Base-by-base conservation (phyloP, 2,797 vertebrate genomes). In the Amniataba percoides region DNA sequence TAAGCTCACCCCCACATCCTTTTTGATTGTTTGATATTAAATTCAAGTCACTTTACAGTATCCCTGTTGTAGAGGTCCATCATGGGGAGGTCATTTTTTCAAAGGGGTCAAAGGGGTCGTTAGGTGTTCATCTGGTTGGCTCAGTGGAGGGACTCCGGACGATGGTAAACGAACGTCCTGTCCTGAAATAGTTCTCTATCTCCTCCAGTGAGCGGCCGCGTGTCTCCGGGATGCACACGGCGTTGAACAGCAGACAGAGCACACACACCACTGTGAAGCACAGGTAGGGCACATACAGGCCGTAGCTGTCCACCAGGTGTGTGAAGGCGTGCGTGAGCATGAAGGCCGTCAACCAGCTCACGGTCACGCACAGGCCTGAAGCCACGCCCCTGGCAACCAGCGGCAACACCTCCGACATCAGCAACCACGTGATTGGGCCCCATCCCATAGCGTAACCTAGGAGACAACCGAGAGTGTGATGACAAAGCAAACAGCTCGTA, bases 381-480 rank as follows among this genome's bases (percentile, higher is more conserved):
- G 97, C 97, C 59, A 95, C 88, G 0, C 98, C 98, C 0, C 98
- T 94, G 4, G 97, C 95, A 8, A 93, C 95, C 81, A 98, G 92
- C 0, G 98, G 98, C 84, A 99, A 88, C 67, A 99, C 96, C 92
- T 99, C 98, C 0, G 98, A 97, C 98, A 99, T 99, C 86, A 99
- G 95, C 71, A 99, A 87, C 98, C 98, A 99, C 0, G 98, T 98
- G 93, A 99, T 97, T 63, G 98, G 98, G 3, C 98, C 98, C 98
- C 98, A 99, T 87, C 98, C 98, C 95, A 99, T 95, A 81, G 98
- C 97, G 0, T 99, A 99, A 48, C 98, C 98, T 99, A 79, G 62
- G 76, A 88, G 71, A 92, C 53, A 71, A 80, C 2, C 42, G 73
- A 58, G 27, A 74, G 61, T 60, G 53, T 48, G 60, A 76, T 39